Conservation (phyloP, 2,113 vertebrate species). For the Castor canadensis region DNA sequence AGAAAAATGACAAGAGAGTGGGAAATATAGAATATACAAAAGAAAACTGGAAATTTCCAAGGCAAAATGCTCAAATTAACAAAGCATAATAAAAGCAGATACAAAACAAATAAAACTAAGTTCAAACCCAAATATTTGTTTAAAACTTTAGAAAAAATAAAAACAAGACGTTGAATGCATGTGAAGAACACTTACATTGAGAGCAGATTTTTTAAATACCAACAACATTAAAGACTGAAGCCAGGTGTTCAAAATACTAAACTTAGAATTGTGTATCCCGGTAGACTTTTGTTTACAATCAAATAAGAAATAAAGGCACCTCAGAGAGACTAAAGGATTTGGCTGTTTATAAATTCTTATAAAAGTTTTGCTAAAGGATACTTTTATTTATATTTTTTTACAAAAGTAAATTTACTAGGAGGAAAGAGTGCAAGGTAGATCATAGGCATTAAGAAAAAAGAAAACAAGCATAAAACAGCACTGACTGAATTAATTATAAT, state of each 20-base stretch:
- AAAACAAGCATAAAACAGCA: not conserved
- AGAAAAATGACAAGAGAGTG: not conserved
- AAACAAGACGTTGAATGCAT: not conserved
- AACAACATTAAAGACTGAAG: not conserved
- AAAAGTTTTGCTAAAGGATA: not conserved
- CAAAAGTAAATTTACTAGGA: not conserved
- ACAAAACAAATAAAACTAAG: not conserved
- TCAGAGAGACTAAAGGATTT: not conserved
- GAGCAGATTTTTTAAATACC: not conserved
- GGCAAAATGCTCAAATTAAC: not conserved
- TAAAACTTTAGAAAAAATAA: not conserved
- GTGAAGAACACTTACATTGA: not conserved
- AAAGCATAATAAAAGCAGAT: not conserved
- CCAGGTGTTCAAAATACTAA: not conserved
- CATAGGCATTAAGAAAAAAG: not conserved
- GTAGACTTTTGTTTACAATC: not conserved
- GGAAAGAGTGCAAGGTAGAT: not conserved
- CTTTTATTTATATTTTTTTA: too few relatives aligned
- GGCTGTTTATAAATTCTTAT: not conserved
- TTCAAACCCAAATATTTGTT: not conserved
- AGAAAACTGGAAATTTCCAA: not conserved
- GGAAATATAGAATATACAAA: not conserved
- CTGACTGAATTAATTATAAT: not conserved
- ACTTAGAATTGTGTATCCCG: not conserved
- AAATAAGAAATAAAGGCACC: not conserved